phyloP scores from a whole-genome alignment of 2,797 vertebrate genomes.

The Ciconia nigra region DNA sequence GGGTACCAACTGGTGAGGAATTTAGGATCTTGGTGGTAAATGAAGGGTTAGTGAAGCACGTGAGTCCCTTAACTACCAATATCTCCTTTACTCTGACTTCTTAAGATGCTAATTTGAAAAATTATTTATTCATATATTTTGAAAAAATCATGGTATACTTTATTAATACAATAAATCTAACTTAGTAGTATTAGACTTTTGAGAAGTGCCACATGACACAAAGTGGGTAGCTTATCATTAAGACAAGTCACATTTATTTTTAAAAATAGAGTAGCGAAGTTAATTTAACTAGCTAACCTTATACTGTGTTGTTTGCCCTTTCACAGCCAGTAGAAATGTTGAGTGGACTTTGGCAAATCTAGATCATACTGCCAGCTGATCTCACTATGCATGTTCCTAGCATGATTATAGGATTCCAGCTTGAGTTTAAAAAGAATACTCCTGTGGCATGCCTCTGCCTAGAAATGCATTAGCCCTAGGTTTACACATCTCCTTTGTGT shows the following conservation, averaged over 20 bases:
- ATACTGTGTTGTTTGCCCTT: neutral
- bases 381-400: neutral
- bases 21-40: neutral
- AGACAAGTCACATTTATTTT: neutral
- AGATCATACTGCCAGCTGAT: neutral
- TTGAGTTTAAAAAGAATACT: neutral
- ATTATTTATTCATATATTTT: fast-evolving
- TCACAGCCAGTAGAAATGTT: neutral
- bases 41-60: neutral
- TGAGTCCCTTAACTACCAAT: neutral
- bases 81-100: neutral
- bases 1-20: neutral
- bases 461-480: neutral
- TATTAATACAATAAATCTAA: neutral
- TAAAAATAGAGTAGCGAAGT: neutral
- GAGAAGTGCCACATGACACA: neutral
- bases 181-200: neutral
- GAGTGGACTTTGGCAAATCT: neutral
- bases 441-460: neutral
- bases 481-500: neutral
- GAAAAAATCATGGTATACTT: neutral
- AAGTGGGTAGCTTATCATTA: neutral
- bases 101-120: neutral
- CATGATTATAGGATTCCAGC: neutral
- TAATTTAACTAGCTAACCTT: neutral